phyloP scores from a whole-genome alignment of 2,797 vertebrate species.

The Mus spretus region DNA sequence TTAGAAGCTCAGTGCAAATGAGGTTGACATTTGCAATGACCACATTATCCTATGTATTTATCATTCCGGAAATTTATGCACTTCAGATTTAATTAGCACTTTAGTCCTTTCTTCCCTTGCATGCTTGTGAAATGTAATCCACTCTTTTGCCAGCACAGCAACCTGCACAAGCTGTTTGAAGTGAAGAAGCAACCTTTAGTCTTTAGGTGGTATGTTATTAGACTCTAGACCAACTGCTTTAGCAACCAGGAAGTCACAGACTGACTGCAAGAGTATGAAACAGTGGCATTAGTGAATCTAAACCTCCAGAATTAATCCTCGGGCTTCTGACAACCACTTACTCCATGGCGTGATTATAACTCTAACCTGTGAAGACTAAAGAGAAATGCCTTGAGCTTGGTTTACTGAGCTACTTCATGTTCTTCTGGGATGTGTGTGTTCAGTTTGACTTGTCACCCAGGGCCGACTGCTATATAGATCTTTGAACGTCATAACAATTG shows the following conservation, averaged over 20 bases:
- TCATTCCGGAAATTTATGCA: slow-evolving; percentile 36
- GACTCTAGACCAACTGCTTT: not conserved
- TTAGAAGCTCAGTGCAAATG: slow-evolving; percentile 75
- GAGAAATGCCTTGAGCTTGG: not conserved
- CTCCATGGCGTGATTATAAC: not conserved
- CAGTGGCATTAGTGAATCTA: not conserved
- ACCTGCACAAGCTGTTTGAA: not conserved
- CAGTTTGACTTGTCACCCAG: not conserved
- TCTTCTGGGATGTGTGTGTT: slow-evolving; percentile 14
- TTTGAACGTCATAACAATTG: not conserved
- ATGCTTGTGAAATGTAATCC: slow-evolving; percentile 16
- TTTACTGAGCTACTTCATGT: not conserved
- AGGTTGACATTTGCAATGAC: slow-evolving; percentile 74
- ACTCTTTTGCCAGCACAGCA: not conserved
- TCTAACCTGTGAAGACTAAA: slow-evolving; percentile 5
- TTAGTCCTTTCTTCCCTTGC: slow-evolving; percentile 52
- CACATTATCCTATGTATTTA: slow-evolving; percentile 36
- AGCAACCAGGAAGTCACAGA: not conserved
- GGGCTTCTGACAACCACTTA: not conserved
- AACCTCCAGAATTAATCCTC: not conserved
- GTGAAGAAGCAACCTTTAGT: not conserved
- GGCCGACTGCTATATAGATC: not conserved
- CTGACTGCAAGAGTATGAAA: not conserved
- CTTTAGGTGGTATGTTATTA: not conserved
- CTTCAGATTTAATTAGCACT: slow-evolving; percentile 72